A percentile compares a stretch with the other conserved stretches of the same genome.
Evolutionary conservation across 2,113 vertebrate genomes (phyloP).

Genomic region (Sapayoa aenigma): DNA sequence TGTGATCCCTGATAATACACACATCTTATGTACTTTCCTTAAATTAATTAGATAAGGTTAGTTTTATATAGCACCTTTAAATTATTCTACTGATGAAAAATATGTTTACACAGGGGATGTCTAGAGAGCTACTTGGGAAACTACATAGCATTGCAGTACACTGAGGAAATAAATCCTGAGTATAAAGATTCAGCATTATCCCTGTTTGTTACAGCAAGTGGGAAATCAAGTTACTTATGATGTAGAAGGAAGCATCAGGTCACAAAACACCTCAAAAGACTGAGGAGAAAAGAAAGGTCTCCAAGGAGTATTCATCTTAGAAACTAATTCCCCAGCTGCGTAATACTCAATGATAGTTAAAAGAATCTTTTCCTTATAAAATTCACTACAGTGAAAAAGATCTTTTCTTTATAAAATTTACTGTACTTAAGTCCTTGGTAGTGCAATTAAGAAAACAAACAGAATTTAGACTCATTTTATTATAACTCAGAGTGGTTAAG

Average conservation of each 20-base stretch:
- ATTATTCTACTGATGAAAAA: constrained; percentile 17
- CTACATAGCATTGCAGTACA: background rate
- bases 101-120: background rate
- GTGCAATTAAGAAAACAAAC: background rate
- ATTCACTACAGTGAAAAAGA: background rate
- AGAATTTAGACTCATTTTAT: background rate
- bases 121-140: constrained; percentile 3
- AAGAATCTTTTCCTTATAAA: background rate
- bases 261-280: background rate
- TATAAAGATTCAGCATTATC: background rate
- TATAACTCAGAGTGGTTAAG: background rate
- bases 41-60: background rate
- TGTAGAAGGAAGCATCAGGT: background rate
- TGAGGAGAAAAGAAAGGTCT: background rate
- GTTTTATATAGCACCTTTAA: constrained; percentile 4
- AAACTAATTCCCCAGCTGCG: background rate
- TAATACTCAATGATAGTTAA: background rate
- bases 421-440: background rate
- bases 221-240: background rate
- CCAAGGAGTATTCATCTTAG: background rate
- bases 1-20: background rate
- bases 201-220: background rate
- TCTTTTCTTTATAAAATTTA: background rate
- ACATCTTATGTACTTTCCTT: background rate
- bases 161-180: background rate